Conservation (phyloP, 2,888 invertebrate species). For the Pristionchus japonicus region DNA sequence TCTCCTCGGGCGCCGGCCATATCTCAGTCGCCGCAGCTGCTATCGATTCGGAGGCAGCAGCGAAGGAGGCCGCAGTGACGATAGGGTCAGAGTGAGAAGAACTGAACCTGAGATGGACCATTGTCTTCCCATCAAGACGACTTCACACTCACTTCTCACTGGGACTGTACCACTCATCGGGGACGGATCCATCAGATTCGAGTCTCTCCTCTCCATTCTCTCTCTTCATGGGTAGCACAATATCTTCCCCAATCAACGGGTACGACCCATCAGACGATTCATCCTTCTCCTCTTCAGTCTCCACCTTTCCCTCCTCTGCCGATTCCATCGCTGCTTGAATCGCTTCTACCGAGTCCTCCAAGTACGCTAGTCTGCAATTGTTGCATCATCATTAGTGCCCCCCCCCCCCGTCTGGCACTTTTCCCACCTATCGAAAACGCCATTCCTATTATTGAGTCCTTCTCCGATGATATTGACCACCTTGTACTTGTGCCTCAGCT, state of each 20-base stretch:
- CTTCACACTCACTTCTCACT: not conserved
- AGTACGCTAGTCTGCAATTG: not conserved
- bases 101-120: not conserved
- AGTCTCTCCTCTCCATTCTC: not conserved
- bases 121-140: too few relatives aligned
- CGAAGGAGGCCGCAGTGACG: not conserved
- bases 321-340: not conserved
- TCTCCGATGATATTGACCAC: not conserved
- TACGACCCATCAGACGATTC: too few relatives aligned
- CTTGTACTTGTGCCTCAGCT: not conserved
- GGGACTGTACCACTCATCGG: slow-evolving; percentile 10
- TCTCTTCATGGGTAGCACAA: not conserved
- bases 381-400: not conserved
- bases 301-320: not conserved
- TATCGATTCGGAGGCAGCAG: not conserved
- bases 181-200: not conserved
- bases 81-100: not conserved
- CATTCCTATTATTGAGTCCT: not conserved
- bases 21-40: not conserved
- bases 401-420: too few relatives aligned
- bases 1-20: not conserved
- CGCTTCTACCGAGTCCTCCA: not conserved
- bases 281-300: not conserved
- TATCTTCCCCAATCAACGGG: not conserved
- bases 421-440: not conserved